Conservation (phyloP, 2,888 invertebrate genomes). For the Heterodera filipjevi region DNA sequence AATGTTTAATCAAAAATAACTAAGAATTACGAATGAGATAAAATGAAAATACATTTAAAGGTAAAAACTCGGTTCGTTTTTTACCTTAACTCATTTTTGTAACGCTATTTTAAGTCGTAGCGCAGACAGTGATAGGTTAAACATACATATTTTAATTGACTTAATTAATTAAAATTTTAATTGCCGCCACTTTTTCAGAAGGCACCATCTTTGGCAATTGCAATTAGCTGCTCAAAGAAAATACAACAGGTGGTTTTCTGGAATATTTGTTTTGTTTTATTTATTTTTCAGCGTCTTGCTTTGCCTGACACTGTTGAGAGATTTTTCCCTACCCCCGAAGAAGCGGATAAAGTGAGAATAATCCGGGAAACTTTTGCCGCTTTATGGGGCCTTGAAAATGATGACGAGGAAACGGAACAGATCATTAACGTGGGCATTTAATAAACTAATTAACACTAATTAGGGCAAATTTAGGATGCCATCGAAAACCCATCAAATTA, state of each 20-base stretch:
- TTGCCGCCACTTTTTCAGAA: too few species aligned
- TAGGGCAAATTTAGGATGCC: not conserved
- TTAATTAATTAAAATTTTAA: too few species aligned
- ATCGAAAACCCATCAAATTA: not conserved
- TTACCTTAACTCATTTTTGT: too few species aligned
- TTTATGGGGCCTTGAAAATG: not conserved
- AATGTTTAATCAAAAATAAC: not conserved
- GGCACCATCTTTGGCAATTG: not conserved
- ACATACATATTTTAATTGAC: too few species aligned
- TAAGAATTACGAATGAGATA: not conserved
- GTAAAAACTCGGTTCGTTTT: too few species aligned
- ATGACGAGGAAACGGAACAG: not conserved
- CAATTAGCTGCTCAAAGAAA: slow-evolving; percentile 1
- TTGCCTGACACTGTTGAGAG: not conserved
- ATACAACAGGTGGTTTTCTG: not conserved
- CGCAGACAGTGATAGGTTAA: too few species aligned
- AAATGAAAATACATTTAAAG: too few species aligned
- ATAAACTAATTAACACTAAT: not conserved
- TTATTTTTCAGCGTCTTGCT: not conserved
- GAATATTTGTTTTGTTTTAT: not conserved
- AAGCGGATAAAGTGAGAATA: not conserved
- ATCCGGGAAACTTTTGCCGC: not conserved
- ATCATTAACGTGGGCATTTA: not conserved
- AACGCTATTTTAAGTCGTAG: too few species aligned
- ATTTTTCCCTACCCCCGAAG: not conserved